Base-by-base conservation (phyloP, 1,140 invertebrate genomes). In the Apis dorsata region DNA sequence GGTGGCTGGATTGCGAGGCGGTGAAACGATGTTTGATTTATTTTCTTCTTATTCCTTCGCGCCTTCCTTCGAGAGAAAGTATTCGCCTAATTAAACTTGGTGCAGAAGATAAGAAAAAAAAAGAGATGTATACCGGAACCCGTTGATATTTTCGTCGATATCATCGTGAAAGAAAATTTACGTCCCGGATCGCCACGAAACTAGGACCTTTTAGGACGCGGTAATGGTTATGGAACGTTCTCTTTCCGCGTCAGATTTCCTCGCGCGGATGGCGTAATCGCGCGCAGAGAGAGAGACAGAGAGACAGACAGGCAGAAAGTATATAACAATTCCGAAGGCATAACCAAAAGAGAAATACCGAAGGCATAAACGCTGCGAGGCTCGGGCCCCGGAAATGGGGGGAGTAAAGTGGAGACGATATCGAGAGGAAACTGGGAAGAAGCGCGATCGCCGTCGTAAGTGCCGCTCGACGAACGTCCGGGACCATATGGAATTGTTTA, bases 401-500 rank as follows among this genome's bases (percentile, higher is more conserved):
- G 85, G 80, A 88, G 84, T 77, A 86, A 87, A 90, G 88, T 80
- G 78, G 72, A 88, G 86, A 84, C 81, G 88, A 88, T 88, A 88
- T 89, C 85, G 84, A 79, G 84, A 79, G 87, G 85, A 86, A 86
- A 84, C 81, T 87, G 71, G 81, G 85, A 90, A 86, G 82, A 89
- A 83, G 83, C 83, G 85, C 80, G 83, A 85, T 86, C 79, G 71
- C 79, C 79, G 86, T 84, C 77, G 79, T 81, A 88, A 88, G 86
- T 85, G 87, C 79, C 73, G 86, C 80, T 81, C 86, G 86, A 75
- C 75, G 81, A 87, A 78, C 86, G 86, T 79, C 74, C 80, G 63
- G n/a, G 86, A 90, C 86, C 90, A 91, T 91, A 91, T 90, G 90
- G 86, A 88, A 91, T 90, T 90, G 89, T 91, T 91, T 89, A 89